Evolutionary conservation across 2,797 vertebrate genomes (phyloP).

Genomic region (Muscicapa comitata): DNA sequence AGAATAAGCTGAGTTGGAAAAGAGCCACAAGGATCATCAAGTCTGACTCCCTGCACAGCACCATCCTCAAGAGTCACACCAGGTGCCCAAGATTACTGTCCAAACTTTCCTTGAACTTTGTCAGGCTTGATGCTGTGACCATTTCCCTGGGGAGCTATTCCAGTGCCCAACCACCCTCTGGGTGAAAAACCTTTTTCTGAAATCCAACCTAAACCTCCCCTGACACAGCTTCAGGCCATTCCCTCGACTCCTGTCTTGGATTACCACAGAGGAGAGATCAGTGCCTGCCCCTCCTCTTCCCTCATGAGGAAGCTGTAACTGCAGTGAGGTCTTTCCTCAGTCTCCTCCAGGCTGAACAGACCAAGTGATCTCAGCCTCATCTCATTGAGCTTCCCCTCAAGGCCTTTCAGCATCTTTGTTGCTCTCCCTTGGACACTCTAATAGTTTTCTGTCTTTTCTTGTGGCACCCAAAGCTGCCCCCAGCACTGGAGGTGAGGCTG

Average conservation of each 20-base stretch:
- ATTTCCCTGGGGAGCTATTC: background rate
- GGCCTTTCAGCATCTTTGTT: background rate
- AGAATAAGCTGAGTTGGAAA: background rate
- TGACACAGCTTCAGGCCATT: background rate
- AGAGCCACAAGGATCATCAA: background rate
- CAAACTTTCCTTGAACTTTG: background rate
- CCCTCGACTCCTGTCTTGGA: background rate
- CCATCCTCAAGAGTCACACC: background rate
- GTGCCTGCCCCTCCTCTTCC: no score
- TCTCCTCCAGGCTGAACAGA: background rate
- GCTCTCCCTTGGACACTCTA: background rate
- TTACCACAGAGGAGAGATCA: background rate
- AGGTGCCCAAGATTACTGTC: background rate
- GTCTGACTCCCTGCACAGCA: background rate
- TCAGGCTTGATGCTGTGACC: background rate
- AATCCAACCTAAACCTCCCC: background rate
- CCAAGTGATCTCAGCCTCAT: rapidly evolving
- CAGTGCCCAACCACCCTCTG: background rate
- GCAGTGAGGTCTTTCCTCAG: background rate
- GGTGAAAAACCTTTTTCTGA: background rate
- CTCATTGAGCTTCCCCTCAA: background rate
- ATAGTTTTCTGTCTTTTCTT: background rate
- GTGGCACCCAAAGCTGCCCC: background rate
- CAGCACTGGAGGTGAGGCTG: rapidly evolving
- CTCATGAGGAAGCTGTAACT: background rate